Base-by-base conservation (phyloP, 2,113 vertebrate species). In the Notothenia rossii region DNA sequence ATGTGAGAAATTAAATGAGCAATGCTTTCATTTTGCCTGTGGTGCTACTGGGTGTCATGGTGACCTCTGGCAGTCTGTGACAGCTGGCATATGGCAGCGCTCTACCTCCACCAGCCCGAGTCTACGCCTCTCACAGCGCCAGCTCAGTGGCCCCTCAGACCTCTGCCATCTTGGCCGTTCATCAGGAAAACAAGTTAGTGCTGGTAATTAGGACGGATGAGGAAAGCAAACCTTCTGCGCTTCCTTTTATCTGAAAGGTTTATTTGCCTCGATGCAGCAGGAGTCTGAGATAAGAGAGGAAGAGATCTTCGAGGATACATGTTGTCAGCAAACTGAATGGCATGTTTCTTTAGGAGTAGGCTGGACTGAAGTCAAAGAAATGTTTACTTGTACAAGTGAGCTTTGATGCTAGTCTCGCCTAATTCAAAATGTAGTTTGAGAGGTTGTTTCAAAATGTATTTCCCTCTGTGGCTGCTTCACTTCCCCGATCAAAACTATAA, bases 181-280 rank as follows among this genome's bases (percentile, higher is more conserved):
- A 81, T 61, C 89, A 86, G 82, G 78, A 70, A 88, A 79, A 81
- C 82, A 83, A 87, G 85, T 86, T 80, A 85, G 84, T 43, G 77
- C 66, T 60, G 83, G 83, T 91, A 89, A 90, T 89, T 78, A 88
- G 80, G 79, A 84, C 84, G 79, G 72, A 84, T 36, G 61, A 80
- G 36, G 65, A 59, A 45, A 79, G 71, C 46, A 55, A 63, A 65
- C 46, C 45, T 33, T 56, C 82, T 15, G 58, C n/a, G 1, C 45
- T 67, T 51, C 25, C 17, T 48, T 75, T 53, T 73, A 78, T 87
- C 63, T 77, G 71, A 81, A 62, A 60, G 71, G 73, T 73, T 67
- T 15, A 6, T 40, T 40, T 40, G 40, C 45, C 33, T 72, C 64
- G 48, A 58, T 58, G n/a, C 6, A 11, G 15, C 49, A 77, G 33